Evolutionary conservation across 2,888 invertebrate genomes (phyloP).

Genomic region (Helleia helle): DNA sequence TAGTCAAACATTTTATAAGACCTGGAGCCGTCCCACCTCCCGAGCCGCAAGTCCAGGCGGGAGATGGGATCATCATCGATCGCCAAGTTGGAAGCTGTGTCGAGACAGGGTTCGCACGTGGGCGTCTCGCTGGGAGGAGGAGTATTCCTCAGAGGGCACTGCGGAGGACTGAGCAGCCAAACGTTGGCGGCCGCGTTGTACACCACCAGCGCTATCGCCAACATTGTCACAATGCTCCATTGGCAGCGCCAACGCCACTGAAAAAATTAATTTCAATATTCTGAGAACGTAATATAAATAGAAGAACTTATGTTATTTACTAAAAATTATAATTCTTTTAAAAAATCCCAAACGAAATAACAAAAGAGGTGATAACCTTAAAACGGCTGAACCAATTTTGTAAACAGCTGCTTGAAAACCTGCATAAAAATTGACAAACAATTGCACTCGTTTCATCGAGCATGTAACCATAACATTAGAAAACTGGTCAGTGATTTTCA

Average conservation of each 20-base stretch:
- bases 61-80: constrained; percentile 66
- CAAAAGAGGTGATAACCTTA: no score
- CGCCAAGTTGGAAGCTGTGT: constrained; percentile 35
- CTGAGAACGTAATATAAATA: no score
- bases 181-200: constrained; percentile 64
- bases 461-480: no score
- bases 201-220: constrained; percentile 77
- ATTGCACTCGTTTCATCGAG: no score
- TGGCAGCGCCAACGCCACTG: constrained; percentile 75
- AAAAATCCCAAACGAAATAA: no score
- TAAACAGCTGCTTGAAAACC: no score
- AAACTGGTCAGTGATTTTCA: no score
- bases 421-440: no score
- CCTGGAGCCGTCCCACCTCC: constrained; percentile 82
- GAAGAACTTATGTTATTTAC: no score
- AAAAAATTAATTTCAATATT: no score
- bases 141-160: constrained; percentile 36
- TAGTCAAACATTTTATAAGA: constrained; percentile 83
- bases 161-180: constrained; percentile 47
- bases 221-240: constrained; percentile 79
- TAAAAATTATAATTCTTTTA: no score
- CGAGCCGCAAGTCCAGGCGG: constrained; percentile 77
- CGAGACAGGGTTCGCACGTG: constrained; percentile 53
- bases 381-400: no score
- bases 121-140: constrained; percentile 33